A percentile compares a stretch with the other conserved stretches of the same genome.
phyloP scores from a whole-genome alignment of 2,888 invertebrate genomes.

The Epirrita christyi region DNA sequence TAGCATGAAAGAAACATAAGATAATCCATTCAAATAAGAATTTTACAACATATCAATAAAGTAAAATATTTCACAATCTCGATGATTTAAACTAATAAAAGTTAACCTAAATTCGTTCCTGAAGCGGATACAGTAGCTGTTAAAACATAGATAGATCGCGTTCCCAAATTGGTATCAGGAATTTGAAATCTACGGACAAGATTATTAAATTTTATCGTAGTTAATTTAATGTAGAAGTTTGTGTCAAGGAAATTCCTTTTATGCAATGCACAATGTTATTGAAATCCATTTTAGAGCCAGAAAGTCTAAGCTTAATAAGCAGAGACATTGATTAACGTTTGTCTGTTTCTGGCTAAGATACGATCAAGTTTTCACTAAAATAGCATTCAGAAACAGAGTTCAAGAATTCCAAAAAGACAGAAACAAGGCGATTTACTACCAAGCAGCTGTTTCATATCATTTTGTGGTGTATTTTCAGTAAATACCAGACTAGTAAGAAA shows the following conservation, averaged over 20 bases:
- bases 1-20: constrained; percentile 10
- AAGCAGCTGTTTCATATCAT: constrained; percentile 16
- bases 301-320: constrained; percentile 5
- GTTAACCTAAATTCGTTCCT: constrained; percentile 48
- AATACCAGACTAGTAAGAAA: constrained; percentile 4
- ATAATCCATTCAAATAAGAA: constrained; percentile 16
- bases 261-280: constrained; percentile 20
- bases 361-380: constrained; percentile 9
- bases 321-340: constrained; percentile 7
- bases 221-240: constrained; percentile 37
- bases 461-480: constrained; percentile 6
- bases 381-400: constrained; percentile 15
- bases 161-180: constrained; percentile 40
- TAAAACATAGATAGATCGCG: constrained; percentile 46
- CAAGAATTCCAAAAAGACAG: constrained; percentile 15
- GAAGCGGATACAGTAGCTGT: constrained; percentile 48
- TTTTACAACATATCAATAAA: constrained; percentile 15
- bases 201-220: constrained; percentile 19
- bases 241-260: constrained; percentile 16
- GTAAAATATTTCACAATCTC: constrained; percentile 20
- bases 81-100: constrained; percentile 26
- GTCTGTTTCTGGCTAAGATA: constrained; percentile 2
- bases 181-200: constrained; percentile 41
- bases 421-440: constrained; percentile 12
- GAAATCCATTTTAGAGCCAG: constrained; percentile 18